A percentile compares a stretch with the other conserved stretches of the same genome.
These are phyloP conservation scores for Stictonetta naevosa DNA, from an alignment of 2,113 vertebrate genomes.

Conservation along the genomic window DNA sequence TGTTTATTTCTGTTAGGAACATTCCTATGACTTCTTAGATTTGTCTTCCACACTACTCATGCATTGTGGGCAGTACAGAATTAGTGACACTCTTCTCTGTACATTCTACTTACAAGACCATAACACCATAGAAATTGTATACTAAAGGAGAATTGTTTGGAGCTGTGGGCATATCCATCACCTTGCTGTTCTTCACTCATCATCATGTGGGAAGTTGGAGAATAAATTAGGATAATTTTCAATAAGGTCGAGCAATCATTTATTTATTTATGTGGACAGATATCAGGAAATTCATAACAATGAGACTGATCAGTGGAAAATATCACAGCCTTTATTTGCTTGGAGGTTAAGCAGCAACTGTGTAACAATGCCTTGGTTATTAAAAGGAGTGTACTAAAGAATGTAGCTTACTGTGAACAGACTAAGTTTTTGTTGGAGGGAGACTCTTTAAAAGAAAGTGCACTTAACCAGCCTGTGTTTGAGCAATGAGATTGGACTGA, in stretches of 20 bases:
- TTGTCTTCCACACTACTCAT: background rate
- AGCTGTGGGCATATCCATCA: background rate
- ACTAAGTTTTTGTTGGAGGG: background rate
- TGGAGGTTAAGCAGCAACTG: background rate
- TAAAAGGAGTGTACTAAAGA: background rate
- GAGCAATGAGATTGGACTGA: background rate
- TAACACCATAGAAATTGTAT: background rate
- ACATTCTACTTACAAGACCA: background rate
- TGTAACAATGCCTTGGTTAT: background rate
- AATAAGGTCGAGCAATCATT: background rate
- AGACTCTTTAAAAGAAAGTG: background rate
- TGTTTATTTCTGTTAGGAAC: too few relatives aligned
- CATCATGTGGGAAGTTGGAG: background rate
- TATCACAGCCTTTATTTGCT: background rate
- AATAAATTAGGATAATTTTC: background rate
- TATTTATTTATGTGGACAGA: background rate
- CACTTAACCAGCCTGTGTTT: background rate
- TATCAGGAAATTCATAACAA: background rate
- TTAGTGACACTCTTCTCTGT: background rate
- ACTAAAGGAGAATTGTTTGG: background rate
- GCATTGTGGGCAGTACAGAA: background rate
- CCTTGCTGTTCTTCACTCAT: background rate
- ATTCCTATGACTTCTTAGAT: background rate
- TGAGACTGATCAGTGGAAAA: background rate
- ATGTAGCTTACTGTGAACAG: background rate